A percentile compares a stretch with the other conserved stretches of the same genome.
Conservation (phyloP, 2,797 vertebrate species). For the Ficedula albicollis region DNA sequence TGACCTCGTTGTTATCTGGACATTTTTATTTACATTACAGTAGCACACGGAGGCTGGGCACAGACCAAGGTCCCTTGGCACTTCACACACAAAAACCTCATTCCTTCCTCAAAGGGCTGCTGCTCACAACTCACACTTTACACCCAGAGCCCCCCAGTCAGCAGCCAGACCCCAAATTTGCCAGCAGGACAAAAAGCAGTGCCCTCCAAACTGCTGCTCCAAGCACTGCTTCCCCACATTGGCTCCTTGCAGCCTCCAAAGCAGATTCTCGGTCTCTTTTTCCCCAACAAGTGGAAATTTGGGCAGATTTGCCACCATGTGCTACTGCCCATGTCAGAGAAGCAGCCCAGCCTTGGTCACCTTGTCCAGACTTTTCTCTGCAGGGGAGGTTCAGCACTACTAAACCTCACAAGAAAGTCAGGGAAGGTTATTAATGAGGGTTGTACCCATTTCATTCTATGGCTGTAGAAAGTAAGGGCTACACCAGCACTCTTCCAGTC, state of each 20-base stretch:
- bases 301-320: neutral
- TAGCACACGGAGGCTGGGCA: neutral
- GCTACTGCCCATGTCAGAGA: neutral
- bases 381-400: neutral
- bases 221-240: neutral
- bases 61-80: neutral
- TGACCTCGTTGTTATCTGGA: conserved; percentile 21
- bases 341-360: neutral
- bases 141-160: neutral
- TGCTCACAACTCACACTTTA: neutral
- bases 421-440: neutral
- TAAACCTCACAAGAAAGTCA: neutral
- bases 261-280: neutral
- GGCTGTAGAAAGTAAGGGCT: neutral
- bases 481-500: neutral
- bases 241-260: neutral
- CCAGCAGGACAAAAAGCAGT: neutral
- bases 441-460: neutral
- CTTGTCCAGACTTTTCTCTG: neutral
- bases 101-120: neutral
- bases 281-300: neutral
- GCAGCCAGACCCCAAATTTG: neutral
- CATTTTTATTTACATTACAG: neutral
- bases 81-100: neutral
- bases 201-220: neutral